A percentile compares a stretch with the other conserved stretches of the same genome.
These are phyloP conservation scores for Heterochromis multidens DNA, from an alignment of 2,113 vertebrate species.

Conservation along the genomic window DNA sequence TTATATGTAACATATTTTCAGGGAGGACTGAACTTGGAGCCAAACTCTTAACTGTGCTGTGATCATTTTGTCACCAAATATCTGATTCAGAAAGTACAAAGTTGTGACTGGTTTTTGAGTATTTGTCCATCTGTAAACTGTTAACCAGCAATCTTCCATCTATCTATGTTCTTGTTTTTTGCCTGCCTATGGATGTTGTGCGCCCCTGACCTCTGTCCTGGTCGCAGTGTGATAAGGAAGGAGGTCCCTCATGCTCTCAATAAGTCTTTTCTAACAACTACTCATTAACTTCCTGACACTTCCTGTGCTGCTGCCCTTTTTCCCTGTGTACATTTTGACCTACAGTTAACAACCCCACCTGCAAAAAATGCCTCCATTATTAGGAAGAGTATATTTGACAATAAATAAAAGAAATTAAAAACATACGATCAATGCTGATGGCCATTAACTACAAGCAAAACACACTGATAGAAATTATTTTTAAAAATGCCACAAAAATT, in stretches of 20 bases:
- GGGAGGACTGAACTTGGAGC: not conserved
- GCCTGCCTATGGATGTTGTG: not conserved
- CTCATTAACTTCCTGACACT: slow-evolving; percentile 31
- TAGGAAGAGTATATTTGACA: not conserved
- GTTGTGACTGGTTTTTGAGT: not conserved
- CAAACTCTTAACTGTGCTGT: not conserved
- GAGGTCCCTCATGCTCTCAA: slow-evolving; percentile 2
- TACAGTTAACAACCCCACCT: not conserved
- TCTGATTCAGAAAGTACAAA: not conserved
- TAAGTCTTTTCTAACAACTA: not conserved
- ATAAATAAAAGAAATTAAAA: not conserved
- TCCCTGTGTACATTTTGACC: slow-evolving; percentile 25
- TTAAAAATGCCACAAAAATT: not conserved
- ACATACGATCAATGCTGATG: not conserved
- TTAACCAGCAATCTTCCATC: not conserved
- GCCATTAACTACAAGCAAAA: not conserved
- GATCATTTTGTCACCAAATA: not conserved
- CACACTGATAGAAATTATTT: not conserved
- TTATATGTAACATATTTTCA: not conserved
- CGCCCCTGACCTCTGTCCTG: slow-evolving; percentile 47
- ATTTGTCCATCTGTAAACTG: not conserved
- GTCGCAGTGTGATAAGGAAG: slow-evolving; percentile 44
- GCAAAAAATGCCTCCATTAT: not conserved
- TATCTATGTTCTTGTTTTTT: not conserved
- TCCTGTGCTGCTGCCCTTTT: slow-evolving; percentile 21